These are phyloP conservation scores for Myrmecophaga tridactyla DNA, from an alignment of 2,113 vertebrate genomes.

Conservation along the genomic window DNA sequence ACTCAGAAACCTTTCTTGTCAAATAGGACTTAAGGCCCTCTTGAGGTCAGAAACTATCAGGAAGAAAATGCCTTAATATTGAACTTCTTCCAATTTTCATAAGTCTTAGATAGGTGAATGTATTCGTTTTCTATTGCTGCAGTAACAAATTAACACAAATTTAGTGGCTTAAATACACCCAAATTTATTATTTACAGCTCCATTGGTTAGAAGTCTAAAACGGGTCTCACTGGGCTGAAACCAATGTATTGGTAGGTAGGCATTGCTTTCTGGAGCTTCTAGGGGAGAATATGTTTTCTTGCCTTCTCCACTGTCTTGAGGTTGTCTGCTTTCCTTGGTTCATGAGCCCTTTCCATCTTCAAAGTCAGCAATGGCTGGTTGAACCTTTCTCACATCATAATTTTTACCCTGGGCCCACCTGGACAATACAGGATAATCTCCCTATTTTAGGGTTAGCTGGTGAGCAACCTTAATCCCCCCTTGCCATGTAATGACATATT, in stretches of 20 bases:
- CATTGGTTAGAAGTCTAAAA: not conserved
- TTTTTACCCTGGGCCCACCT: not conserved
- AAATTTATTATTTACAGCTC: not conserved
- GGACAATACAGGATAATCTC: not conserved
- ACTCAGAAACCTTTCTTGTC: not conserved
- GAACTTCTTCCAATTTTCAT: not conserved
- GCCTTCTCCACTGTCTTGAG: not conserved
- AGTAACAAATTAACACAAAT: not conserved
- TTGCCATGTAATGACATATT: not conserved
- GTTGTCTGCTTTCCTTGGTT: not conserved
- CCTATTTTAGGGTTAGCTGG: not conserved
- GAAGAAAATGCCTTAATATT: not conserved
- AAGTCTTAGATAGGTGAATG: not conserved
- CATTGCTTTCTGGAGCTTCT: not conserved
- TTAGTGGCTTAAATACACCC: not conserved
- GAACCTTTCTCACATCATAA: too few species aligned
- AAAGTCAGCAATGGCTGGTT: too few species aligned
- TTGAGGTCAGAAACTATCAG: not conserved
- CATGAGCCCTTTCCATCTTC: not conserved
- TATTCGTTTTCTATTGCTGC: not conserved
- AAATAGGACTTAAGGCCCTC: not conserved
- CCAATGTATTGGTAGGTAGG: not conserved
- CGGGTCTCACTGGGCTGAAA: not conserved
- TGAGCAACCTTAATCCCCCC: not conserved
- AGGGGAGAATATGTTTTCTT: not conserved